A percentile compares a stretch with the other conserved stretches of the same genome.
Evolutionary conservation across 2,888 invertebrate genomes (phyloP).

Genomic region (Brachynemurus nebulosus): DNA sequence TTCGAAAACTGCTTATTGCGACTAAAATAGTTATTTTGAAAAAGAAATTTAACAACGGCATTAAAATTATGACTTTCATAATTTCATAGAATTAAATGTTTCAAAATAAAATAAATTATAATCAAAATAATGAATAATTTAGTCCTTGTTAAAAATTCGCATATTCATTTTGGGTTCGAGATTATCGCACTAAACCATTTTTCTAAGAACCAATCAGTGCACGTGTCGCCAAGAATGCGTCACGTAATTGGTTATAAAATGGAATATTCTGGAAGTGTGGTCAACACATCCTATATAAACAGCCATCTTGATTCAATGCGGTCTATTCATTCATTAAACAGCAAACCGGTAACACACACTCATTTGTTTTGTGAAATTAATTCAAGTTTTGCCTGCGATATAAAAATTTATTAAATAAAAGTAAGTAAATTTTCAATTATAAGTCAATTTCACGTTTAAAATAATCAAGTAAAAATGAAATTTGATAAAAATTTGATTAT

Average conservation of each 20-base stretch:
- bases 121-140: too few relatives aligned
- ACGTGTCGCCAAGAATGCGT: neutral
- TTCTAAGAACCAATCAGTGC: neutral
- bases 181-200: neutral
- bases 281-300: slow-evolving; percentile 28
- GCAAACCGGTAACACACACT: neutral
- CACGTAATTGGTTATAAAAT: slow-evolving; percentile 22
- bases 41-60: too few relatives aligned
- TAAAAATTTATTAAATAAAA: slow-evolving; percentile 12
- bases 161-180: slow-evolving; percentile 1
- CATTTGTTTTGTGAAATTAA: slow-evolving; percentile 17
- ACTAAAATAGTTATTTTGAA: too few relatives aligned
- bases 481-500: too few relatives aligned
- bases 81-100: too few relatives aligned
- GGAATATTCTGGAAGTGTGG: slow-evolving; percentile 29
- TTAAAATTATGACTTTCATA: too few relatives aligned
- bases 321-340: slow-evolving; percentile 7
- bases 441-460: too few relatives aligned
- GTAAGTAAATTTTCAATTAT: slow-evolving; percentile 4
- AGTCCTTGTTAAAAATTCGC: too few relatives aligned
- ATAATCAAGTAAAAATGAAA: too few relatives aligned
- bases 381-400: slow-evolving; percentile 27
- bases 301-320: slow-evolving; percentile 23
- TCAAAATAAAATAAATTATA: too few relatives aligned
- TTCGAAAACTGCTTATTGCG: too few relatives aligned